phyloP scores from a whole-genome alignment of 1,140 invertebrate genomes.

The Atta colombica region DNA sequence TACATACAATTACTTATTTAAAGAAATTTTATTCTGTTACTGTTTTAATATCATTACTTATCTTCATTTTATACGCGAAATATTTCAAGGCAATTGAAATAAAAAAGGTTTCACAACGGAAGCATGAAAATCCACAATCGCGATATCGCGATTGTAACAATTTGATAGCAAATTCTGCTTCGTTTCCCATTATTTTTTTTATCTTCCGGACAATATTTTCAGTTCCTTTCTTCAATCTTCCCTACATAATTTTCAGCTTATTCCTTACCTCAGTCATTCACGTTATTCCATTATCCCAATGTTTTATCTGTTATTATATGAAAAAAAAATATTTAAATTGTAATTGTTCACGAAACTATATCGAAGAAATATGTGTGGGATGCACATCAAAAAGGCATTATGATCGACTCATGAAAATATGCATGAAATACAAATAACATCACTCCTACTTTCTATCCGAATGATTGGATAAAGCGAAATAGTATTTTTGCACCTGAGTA shows the following conservation, averaged over 20 bases:
- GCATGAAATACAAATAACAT: constrained; percentile 22
- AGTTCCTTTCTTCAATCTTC: neutral
- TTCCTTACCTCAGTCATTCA: neutral
- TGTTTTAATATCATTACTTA: constrained; percentile 16
- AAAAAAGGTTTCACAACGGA: neutral
- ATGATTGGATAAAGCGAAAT: constrained; percentile 9
- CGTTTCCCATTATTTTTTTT: neutral
- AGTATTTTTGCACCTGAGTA: neutral
- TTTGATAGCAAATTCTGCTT: constrained; percentile 7
- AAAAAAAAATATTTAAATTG: neutral
- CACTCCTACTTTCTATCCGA: neutral
- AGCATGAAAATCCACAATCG: constrained; percentile 13
- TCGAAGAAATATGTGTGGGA: neutral
- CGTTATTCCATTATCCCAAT: neutral
- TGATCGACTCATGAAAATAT: constrained; percentile 7
- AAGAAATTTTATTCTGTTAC: constrained; percentile 19
- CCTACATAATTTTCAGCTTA: neutral
- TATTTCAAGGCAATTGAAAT: constrained; percentile 18
- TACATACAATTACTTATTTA: neutral
- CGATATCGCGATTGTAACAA: constrained; percentile 7
- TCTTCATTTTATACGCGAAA: constrained; percentile 39
- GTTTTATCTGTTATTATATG: neutral
- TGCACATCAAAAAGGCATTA: neutral
- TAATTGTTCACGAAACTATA: neutral
- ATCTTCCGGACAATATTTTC: neutral